Evolutionary conservation across 1,140 invertebrate genomes (phyloP).

Genomic region (Temnothorax curvispinosus): DNA sequence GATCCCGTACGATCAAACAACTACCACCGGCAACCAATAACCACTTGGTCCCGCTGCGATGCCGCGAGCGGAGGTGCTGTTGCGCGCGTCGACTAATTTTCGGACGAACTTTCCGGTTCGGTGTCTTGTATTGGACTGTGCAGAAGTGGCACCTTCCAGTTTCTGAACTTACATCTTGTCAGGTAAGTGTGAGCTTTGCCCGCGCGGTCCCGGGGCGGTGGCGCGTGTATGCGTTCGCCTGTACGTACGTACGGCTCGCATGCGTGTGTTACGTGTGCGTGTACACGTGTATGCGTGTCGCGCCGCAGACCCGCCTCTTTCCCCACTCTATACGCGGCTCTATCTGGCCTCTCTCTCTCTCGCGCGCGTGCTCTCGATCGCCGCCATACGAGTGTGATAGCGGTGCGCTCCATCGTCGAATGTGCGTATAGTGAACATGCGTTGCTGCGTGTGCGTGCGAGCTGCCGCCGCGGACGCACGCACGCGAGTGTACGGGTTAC

Average conservation of each 20-base stretch:
- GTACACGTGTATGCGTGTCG: slow-evolving; percentile 65
- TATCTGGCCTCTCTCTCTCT: slow-evolving; percentile 51
- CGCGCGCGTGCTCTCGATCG: slow-evolving; percentile 38
- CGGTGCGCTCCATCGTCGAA: slow-evolving; percentile 54
- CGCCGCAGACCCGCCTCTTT: slow-evolving; percentile 80
- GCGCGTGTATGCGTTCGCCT: slow-evolving; percentile 37
- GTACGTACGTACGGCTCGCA: neutral
- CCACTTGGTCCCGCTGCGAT: slow-evolving; percentile 41
- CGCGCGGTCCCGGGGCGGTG: slow-evolving; percentile 72
- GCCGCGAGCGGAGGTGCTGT: slow-evolving; percentile 29
- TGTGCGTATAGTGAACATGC: slow-evolving; percentile 2
- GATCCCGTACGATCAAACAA: slow-evolving; percentile 41
- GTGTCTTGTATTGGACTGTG: slow-evolving; percentile 85
- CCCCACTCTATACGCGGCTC: slow-evolving; percentile 69
- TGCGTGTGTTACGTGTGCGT: slow-evolving; percentile 29
- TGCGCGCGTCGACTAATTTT: slow-evolving; percentile 67
- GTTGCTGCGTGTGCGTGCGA: slow-evolving; percentile 6
- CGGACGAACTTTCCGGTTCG: slow-evolving; percentile 84
- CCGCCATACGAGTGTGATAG: slow-evolving; percentile 79
- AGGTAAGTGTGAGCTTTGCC: slow-evolving; percentile 84
- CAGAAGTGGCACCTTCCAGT: slow-evolving; percentile 85
- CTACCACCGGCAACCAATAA: slow-evolving; percentile 15
- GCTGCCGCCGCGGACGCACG: slow-evolving; percentile 41
- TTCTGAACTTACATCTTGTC: slow-evolving; percentile 86
- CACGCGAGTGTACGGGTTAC: slow-evolving; percentile 58